These are phyloP conservation scores for Platysternon megacephalum DNA, from an alignment of 2,113 vertebrate species.

Conservation along the genomic window DNA sequence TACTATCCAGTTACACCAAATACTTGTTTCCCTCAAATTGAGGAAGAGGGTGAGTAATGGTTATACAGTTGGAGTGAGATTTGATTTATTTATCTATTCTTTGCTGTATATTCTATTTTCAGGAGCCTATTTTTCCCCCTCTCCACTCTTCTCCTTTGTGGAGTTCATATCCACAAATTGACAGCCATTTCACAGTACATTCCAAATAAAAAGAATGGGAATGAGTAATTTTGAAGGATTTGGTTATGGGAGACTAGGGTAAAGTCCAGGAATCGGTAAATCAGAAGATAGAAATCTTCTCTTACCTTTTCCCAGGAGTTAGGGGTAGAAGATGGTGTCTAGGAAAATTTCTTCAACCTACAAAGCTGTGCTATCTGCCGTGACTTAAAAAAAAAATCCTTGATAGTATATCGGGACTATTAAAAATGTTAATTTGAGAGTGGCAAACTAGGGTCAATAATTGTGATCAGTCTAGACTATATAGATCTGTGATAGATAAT, in stretches of 20 bases:
- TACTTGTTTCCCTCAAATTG: slow-evolving; percentile 1
- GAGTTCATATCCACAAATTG: slow-evolving; percentile 24
- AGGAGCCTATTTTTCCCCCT: neutral
- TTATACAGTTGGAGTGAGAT: neutral
- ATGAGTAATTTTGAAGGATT: neutral
- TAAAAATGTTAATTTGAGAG: slow-evolving; percentile 46
- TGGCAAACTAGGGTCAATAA: slow-evolving; percentile 41
- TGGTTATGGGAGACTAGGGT: neutral
- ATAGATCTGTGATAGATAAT: slow-evolving; percentile 43
- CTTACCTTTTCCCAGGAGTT: slow-evolving; percentile 13
- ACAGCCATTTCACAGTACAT: neutral
- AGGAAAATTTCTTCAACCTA: neutral
- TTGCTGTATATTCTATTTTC: neutral
- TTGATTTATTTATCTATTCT: neutral
- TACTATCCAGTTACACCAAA: neutral
- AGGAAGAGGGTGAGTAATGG: neutral
- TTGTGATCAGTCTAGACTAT: slow-evolving; percentile 18
- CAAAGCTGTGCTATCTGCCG: neutral
- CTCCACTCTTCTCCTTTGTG: neutral
- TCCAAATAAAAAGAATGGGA: neutral
- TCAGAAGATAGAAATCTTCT: neutral
- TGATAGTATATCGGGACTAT: slow-evolving; percentile 30
- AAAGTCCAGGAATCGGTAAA: neutral
- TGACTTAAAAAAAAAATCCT: slow-evolving; percentile 22
- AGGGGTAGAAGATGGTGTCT: neutral